Evolutionary conservation across 2,888 invertebrate genomes (phyloP).

Genomic region (Artemia sp.): DNA sequence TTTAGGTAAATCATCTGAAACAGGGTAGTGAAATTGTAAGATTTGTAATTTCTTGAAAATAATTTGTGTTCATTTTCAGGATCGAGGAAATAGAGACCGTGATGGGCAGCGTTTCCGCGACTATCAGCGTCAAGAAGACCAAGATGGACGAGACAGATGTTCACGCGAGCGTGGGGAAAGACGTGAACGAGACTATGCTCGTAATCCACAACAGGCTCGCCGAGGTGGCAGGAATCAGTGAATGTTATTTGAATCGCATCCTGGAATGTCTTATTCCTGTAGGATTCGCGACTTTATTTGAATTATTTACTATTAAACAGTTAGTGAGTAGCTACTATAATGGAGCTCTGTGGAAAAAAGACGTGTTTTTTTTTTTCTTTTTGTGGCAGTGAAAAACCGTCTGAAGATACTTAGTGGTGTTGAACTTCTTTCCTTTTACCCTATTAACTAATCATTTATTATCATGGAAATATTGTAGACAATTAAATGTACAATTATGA

Average conservation of each 20-base stretch:
- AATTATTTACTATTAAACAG: background rate
- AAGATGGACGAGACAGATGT: conserved; percentile 29
- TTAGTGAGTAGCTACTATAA: conserved; percentile 5
- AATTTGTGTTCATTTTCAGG: conserved; percentile 17
- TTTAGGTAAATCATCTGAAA: no score
- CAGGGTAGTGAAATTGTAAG: background rate
- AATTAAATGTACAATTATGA: no score
- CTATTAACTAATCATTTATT: conserved; percentile 3
- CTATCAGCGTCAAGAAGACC: conserved; percentile 13
- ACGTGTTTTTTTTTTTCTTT: background rate
- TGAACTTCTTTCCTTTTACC: conserved; percentile 15
- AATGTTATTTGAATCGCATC: background rate
- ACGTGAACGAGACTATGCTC: conserved; percentile 7
- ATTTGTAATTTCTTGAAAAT: conserved; percentile 21
- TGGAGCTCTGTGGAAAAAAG: background rate
- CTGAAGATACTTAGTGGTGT: conserved; percentile 11
- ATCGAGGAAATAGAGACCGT: conserved; percentile 21
- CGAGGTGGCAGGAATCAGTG: background rate
- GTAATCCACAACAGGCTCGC: conserved; percentile 7
- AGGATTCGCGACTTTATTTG: background rate
- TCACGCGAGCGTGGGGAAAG: conserved; percentile 28
- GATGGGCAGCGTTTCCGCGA: conserved; percentile 19
- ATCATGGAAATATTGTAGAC: no score
- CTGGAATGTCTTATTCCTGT: background rate
- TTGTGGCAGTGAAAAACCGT: background rate